Evolutionary conservation across 2,113 vertebrate species (phyloP), one percentile per base, ranked within the genome.

Genomic region (Morone saxatilis): DNA sequence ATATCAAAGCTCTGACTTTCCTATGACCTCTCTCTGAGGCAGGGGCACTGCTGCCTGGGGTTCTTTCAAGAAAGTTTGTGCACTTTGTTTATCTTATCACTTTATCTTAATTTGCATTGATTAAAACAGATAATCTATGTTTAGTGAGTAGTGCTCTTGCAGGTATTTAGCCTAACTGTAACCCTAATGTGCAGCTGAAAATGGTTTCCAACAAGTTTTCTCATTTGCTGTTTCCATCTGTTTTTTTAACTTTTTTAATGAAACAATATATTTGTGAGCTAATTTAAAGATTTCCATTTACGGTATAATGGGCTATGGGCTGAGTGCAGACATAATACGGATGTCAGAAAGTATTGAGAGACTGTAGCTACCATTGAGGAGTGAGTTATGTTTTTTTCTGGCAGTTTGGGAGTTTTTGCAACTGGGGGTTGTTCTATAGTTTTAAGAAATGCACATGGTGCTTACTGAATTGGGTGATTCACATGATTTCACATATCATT

Each of bases 1-100:
- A 82, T 85, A 87, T 90, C 78, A 91, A 87, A 84, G 82, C 48
- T 63, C 38, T 81, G 80, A 84, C 84, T 85, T 53, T 71, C 6
- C 36, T 68, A 36, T 91, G 86, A 89, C 78, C 80, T 67, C 67
- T 80, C 13, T 19, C 53, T 72, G 41, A 51, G 48, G 38, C 66
- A 5, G 3, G 31, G 38, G 17, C n/a, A 25, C 63, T 68, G 61
- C 53, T 78, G 48, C 56, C 60, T 60, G 48, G 70, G 50, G 19
- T 69, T 16, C 43, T 61, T 76, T 76, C 16, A 54, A 31, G 40
- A 70, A 70, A 60, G 40, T 51, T 22, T 43, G 66, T 71, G 56
- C 41, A 61, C 62, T 57, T 48, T 5, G 12, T 54, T 57, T 4
- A 73, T 71, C 43, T 25, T 7, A 71, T 53, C 20, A n/a, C 20